Evolutionary conservation across 2,888 invertebrate species (phyloP), one percentile per base, ranked within the genome.

Genomic region (Synergus japonicus): DNA sequence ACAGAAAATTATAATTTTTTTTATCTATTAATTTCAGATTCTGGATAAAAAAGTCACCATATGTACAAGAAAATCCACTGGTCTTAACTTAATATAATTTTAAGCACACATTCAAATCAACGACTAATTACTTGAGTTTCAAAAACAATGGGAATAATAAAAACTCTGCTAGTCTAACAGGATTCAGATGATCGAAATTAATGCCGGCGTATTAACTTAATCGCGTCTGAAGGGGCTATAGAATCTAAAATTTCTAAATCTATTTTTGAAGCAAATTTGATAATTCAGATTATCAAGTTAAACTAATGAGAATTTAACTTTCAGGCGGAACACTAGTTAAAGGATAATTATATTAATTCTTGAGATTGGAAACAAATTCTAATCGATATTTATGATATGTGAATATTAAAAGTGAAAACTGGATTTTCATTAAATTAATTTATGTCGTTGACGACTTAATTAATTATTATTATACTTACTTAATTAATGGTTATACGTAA

Each of bases 361-460:
- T 54, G 9, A n/a, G n/a, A 8, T 29, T 22, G 12, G 22, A 60
- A 12, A 22, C 18, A 60, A 60, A 22, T 12, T 60, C 22, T 29
- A 13, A 60, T 12, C 9, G 12, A 18, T 60, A 60, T 60, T 60
- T 60, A 22, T 60, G 22, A 29, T 60, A 60, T 29, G 15, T 49
- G 29, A 46, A 49, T 46, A 69, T 15, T 8, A 37, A 37, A 54
- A 54, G 37, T 73, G 73, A 54, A 54, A 73, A 54, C 73, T 54
- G 73, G 73, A 10, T 73, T 73, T 73, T 73, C 73, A 73, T 73
- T n/a, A n/a, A 54, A 67, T 4, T 43, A 22, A n/a, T 29, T 22
- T 18, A 60, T 60, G 73, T 73, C 73, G 73, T 73, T 73, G 73
- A 73, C 73, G 73, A 73, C 73, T 54, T 60, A 60, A 22, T 60